phyloP scores from a whole-genome alignment of 2,113 vertebrate species.

The Psilopogon haemacephalus region DNA sequence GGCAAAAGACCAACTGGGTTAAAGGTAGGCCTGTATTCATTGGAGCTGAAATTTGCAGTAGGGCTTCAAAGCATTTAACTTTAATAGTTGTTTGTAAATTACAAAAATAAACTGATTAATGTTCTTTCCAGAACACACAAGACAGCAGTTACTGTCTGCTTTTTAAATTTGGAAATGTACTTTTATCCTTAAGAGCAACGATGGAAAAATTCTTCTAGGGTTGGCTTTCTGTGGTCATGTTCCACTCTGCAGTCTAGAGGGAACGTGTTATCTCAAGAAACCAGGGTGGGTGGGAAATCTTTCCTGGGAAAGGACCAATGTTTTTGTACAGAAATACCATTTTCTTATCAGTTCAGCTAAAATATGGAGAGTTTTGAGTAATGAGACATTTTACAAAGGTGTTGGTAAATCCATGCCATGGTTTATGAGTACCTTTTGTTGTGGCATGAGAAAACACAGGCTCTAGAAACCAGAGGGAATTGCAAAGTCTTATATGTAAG shows the following conservation, averaged over 20 bases:
- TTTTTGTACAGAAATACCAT: neutral
- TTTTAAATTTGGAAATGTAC: constrained; percentile 49
- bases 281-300: neutral
- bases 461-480: neutral
- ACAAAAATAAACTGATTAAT: constrained; percentile 64
- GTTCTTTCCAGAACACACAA: constrained; percentile 47
- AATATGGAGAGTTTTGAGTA: neutral
- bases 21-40: neutral
- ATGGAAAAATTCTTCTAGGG: constrained; percentile 36
- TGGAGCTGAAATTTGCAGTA: neutral
- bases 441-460: neutral
- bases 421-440: neutral
- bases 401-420: neutral
- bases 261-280: neutral
- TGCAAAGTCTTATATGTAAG: neutral
- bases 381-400: neutral
- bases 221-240: neutral
- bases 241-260: neutral
- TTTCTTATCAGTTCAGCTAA: neutral
- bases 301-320: constrained; percentile 8
- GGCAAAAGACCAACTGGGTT: constrained; percentile 29
- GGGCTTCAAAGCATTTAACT: constrained; percentile 3
- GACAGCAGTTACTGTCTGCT: constrained; percentile 26
- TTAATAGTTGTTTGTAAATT: constrained; percentile 42
- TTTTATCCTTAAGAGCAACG: constrained; percentile 39